Base-by-base conservation (phyloP, 2,888 invertebrate species). In the Meloe dianella region DNA sequence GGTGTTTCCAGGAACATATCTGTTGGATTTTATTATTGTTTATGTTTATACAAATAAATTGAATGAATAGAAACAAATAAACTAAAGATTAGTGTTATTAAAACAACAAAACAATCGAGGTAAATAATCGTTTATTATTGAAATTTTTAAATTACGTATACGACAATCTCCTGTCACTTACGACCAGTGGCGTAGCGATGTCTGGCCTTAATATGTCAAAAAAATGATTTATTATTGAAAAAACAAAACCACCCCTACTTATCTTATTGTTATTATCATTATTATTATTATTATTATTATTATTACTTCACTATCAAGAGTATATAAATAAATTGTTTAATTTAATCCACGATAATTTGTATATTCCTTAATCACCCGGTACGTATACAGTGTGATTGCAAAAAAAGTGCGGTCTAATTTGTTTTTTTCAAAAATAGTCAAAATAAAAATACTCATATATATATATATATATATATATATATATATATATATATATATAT, bases 21-120 rank as follows among this genome's bases (percentile, higher is more conserved):
- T 51, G 51, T 51, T 51, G 22, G 51, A 51, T 51, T 20, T 9
- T 41, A 12, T n/a, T 51, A 51, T 51, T 51, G 51, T 51, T 51
- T 51, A 51, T 22, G 20, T 51, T 51, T 51, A 51, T 20, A 51
- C 22, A 22, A 17, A 10, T 51, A 2, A 51, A 22, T 51, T 51
- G 22, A 51, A 51, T 51, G 22, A 51, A 51, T 20, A 51, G 22
- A 2, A 51, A 22, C 9, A 51, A 22, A 51, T 12, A 51, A 51
- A 8, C 17, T n/a, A 41, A 22, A 51, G 2, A 20, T 51, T 51
- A n/a, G 51, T 51, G 51, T 10, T 22, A n/a, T 10, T 20, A 51
- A 7, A 51, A 51, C 51, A 22, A 51, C 20, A 8, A 51, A 20
- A 51, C 20, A 51, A 12, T 51, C 10, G 9, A 51, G 51, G 51